Percentiles rank a stretch among this genome's conserved stretches.
These are phyloP conservation scores for Tenebrio molitor DNA, from an alignment of 1,140 invertebrate genomes.

Conservation along the genomic window DNA sequence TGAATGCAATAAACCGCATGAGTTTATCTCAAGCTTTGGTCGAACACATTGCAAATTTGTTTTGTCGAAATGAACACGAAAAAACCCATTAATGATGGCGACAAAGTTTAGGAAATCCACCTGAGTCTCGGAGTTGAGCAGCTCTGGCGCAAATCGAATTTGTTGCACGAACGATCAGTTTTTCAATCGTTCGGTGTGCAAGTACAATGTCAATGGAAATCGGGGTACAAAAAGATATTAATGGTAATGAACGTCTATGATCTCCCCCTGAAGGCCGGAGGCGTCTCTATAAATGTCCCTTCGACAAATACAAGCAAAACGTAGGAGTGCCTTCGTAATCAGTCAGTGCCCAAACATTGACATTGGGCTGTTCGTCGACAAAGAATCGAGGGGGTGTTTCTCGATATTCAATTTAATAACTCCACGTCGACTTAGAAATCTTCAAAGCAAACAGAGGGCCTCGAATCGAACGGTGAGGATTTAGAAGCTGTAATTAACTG, in stretches of 20 bases:
- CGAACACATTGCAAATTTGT: too few species aligned
- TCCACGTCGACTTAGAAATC: slow-evolving; percentile 46
- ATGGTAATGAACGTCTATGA: slow-evolving; percentile 51
- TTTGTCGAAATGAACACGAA: too few species aligned
- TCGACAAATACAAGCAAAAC: slow-evolving; percentile 46
- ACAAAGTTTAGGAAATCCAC: too few species aligned
- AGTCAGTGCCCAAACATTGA: slow-evolving; percentile 52
- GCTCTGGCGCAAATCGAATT: too few species aligned
- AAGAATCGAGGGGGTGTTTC: slow-evolving; percentile 49
- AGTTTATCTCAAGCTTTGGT: too few species aligned
- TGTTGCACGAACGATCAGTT: too few species aligned
- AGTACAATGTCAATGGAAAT: background rate
- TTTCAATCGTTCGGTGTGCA: too few species aligned
- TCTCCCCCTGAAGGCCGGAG: slow-evolving; percentile 44
- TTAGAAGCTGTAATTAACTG: slow-evolving; percentile 34
- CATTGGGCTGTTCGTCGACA: slow-evolving; percentile 43
- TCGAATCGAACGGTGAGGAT: slow-evolving; percentile 9
- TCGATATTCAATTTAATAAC: slow-evolving; percentile 55
- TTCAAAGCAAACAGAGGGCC: slow-evolving; percentile 41
- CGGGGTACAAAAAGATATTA: slow-evolving; percentile 51
- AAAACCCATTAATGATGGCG: too few species aligned
- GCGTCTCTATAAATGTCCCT: slow-evolving; percentile 43
- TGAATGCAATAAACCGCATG: too few species aligned
- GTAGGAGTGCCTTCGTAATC: slow-evolving; percentile 49
- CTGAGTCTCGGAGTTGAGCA: too few species aligned